Conservation (phyloP, 2,797 vertebrate species). For the Falco rusticolus region DNA sequence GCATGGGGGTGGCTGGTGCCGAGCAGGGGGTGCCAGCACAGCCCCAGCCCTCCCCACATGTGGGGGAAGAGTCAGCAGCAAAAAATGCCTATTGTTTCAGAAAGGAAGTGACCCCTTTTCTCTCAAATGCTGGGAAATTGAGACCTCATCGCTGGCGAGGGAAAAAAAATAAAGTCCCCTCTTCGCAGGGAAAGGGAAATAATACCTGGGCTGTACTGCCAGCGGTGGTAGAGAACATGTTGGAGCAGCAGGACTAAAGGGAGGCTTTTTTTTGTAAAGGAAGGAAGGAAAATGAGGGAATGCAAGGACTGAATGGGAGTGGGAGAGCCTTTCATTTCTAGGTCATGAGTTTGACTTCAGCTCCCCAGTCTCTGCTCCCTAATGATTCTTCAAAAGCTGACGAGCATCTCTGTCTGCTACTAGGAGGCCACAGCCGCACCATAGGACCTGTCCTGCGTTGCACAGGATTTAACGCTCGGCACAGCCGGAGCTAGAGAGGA, state of each 20-base stretch:
- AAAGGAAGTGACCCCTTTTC: conserved; percentile 68
- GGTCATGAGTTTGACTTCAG: background rate
- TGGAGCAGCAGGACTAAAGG: background rate
- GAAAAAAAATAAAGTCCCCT: background rate
- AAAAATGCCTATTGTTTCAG: conserved; percentile 72
- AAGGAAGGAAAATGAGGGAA: conserved; percentile 44
- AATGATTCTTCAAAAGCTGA: background rate
- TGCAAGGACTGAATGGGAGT: background rate
- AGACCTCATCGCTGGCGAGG: conserved; percentile 21
- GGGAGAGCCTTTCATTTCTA: background rate
- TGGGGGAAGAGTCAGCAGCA: conserved; percentile 16
- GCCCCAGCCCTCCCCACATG: background rate
- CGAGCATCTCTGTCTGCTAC: background rate
- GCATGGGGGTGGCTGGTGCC: background rate
- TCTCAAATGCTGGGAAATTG: conserved; percentile 56
- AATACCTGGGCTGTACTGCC: conserved; percentile 22
- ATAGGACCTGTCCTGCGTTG: background rate
- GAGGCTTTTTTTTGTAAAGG: background rate
- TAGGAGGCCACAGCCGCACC: background rate
- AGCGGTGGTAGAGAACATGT: background rate
- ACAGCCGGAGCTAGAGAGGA: background rate
- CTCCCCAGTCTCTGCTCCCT: background rate
- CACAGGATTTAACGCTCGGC: background rate
- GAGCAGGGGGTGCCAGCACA: background rate
- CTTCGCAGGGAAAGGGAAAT: conserved; percentile 40